These are phyloP conservation scores for Lepidocolaptes lacrymiger DNA, from an alignment of 2,797 vertebrate genomes.

Conservation along the genomic window DNA sequence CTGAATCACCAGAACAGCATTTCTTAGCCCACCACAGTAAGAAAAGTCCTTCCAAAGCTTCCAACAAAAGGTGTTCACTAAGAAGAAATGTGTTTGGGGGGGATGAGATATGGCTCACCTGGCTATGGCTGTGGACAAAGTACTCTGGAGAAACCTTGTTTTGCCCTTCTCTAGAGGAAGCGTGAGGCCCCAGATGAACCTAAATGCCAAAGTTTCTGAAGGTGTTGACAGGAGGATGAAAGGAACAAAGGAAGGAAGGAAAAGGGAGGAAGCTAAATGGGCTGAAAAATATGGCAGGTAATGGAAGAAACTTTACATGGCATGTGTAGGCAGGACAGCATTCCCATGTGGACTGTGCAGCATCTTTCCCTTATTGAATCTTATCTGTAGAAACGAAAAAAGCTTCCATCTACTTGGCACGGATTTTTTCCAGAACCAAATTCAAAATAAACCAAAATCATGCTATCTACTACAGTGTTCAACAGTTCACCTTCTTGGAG, in stretches of 20 bases:
- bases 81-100: neutral
- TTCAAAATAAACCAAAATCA: neutral
- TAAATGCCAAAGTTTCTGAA: neutral
- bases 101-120: neutral
- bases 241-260: neutral
- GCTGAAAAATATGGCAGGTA: neutral
- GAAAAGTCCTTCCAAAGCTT: neutral
- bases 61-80: neutral
- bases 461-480: neutral
- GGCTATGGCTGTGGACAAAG: neutral
- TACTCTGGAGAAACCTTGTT: neutral
- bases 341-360: neutral
- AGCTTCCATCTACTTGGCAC: neutral
- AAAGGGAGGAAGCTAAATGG: neutral
- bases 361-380: neutral
- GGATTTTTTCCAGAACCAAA: neutral
- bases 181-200: rapidly evolving
- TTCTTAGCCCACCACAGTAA: neutral
- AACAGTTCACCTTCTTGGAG: neutral
- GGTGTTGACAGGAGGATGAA: neutral
- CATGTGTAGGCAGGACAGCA: neutral
- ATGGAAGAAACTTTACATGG: neutral
- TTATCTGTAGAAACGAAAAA: neutral
- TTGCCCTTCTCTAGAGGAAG: neutral
- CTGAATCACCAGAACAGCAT: neutral